Evolutionary conservation across 2,888 invertebrate species (phyloP), one percentile per base, ranked within the genome.

Genomic region (Mantis religiosa): DNA sequence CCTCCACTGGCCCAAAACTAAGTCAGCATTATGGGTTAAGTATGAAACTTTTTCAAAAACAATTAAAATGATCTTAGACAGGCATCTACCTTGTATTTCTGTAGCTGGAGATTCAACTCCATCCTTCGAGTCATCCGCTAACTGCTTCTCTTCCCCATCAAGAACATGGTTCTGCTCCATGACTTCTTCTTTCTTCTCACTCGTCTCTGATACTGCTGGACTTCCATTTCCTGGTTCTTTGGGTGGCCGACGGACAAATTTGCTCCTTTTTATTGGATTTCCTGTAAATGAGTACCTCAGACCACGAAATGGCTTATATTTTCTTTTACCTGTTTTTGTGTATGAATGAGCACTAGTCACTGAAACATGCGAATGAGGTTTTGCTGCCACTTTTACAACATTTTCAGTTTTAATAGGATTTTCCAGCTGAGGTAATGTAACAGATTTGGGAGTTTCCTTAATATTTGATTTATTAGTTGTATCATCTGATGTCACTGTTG

Each of bases 251-350:
- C 87, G 81, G 47, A 54, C 20, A 28, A 83, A 41, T 85, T 87
- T 90, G 30, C n/a, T 89, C 28, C 89, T 90, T 87, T 90, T 90
- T 34, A 54, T 87, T 83, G 87, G 90, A 84, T 89, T 89, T 20
- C 90, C 90, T 88, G 89, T 90, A 34, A 91, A 91, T 8, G 91
- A 91, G 87, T 91, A 91, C 28, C 90, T 90, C 28, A 91, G 89
- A 28, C 91, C 91, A 89, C 90, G 90, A 83, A 89, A 91, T 71
- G 91, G 90, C 83, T 91, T 90, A 84, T 91, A 90, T 27, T 91
- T 89, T 82, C 90, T 89, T 88, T 91, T 91, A 8, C 91, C 91
- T 41, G 91, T 91, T 87, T 91, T 91, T n/a, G 90, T 91, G 86
- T 90, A 89, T 4, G 89, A 82, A 82, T 87, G 88, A 54, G 87